A percentile compares a stretch with the other conserved stretches of the same genome.
Evolutionary conservation across 2,888 invertebrate species (phyloP).

Genomic region (Epistrophe eligans): DNA sequence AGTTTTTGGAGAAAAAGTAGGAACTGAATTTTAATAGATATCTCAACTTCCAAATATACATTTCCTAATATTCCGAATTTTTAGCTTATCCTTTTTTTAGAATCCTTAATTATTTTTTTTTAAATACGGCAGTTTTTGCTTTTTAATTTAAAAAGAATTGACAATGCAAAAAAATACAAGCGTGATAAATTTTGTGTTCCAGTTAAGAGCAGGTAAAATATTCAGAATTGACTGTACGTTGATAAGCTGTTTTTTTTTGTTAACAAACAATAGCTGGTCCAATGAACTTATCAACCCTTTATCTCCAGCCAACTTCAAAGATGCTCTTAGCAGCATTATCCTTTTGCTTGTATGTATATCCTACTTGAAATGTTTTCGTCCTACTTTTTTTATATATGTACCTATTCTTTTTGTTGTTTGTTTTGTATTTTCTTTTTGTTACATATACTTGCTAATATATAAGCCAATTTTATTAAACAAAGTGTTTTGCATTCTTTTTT

Average conservation of each 20-base stretch:
- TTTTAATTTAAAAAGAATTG: no score
- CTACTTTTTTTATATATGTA: conserved; percentile 45
- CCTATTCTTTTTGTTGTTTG: background rate
- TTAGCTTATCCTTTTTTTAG: no score
- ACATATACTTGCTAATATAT: background rate
- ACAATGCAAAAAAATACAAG: no score
- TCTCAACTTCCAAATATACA: no score
- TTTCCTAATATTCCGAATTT: no score
- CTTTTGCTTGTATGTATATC: conserved; percentile 37
- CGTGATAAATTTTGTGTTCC: no score
- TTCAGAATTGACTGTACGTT: background rate
- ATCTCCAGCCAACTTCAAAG: conserved; percentile 37
- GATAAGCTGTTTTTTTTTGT: background rate
- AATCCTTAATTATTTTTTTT: no score
- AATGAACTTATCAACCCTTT: conserved; percentile 54
- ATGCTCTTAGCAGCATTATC: conserved; percentile 25
- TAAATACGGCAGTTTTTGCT: no score
- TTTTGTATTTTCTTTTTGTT: background rate
- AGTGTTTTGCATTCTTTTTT: conserved; percentile 43
- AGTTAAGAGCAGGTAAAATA: no score
- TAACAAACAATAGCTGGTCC: conserved; percentile 23
- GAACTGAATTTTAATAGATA: no score
- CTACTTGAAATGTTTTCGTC: conserved; percentile 64
- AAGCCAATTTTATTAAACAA: conserved; percentile 48
- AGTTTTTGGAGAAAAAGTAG: no score